These are phyloP conservation scores for human DNA, from an alignment of 2,113 vertebrate genomes.

Conservation along the genomic window GRCh38 chr4:47580501-47581000, in stretches of 20 bases:
- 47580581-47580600: neutral
- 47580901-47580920: too few relatives aligned
- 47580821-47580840: too few relatives aligned
- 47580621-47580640: neutral
- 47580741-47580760: neutral
- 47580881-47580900: too few relatives aligned
- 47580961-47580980: too few relatives aligned
- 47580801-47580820: too few relatives aligned
- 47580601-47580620: neutral
- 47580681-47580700: neutral
- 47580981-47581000: too few relatives aligned
- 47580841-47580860: too few relatives aligned
- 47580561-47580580: neutral
- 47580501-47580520: neutral
- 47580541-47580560: neutral
- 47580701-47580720: neutral
- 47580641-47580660: neutral
- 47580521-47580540: neutral
- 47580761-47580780: neutral
- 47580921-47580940: too few relatives aligned
- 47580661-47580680: neutral
- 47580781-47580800: too few relatives aligned
- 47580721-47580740: slow-evolving; percentile 21
- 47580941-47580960: too few relatives aligned
- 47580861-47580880: too few relatives aligned